Base-by-base conservation (phyloP, 2,797 vertebrate species). In the Erpetoichthys calabaricus region DNA sequence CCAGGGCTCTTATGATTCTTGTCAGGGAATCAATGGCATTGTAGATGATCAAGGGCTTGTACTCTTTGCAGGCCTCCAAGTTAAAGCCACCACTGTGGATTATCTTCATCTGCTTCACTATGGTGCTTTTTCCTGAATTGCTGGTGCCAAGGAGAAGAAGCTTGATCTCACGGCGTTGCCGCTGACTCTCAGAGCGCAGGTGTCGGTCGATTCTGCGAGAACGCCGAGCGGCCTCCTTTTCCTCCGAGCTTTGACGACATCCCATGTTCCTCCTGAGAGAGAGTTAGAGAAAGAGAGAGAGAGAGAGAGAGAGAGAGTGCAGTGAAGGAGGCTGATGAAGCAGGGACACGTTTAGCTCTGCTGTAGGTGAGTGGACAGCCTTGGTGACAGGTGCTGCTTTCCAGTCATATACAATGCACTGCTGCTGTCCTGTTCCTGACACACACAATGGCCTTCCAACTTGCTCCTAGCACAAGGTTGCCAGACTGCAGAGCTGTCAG, bases 41-140 rank as follows among this genome's bases (percentile, higher is more conserved):
- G 77, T 99, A 97, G 71, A 99, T 84, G 66, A 99, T 98, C 56
- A 99, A 87, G 4, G 96, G 94, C 81, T 92, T 92, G 80, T 98
- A 99, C 75, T 99, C 96, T 79, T 92, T 94, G 80, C 96, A 99
- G 51, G 96, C 96, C 56, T 99, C 96, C 64, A 99, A 75, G 72
- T 99, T 99, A 73, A 98, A 98, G 61, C 96, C 96, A 0, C 96
- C 96, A 0, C 96, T 99, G 73, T 99, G 96, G 67, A 98, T 98
- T 67, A 99, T 99, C 78, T 99, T 99, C 96, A 99, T 99, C 79
- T 99, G 96, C 71, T 99, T 99, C 62, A 99, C 96, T 0, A 99
- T 96, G 68, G 96, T 99, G 66, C 96, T 99, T 76, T 99, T 99
- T 67, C 96, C 96, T 0, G 96, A 99, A 79, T 99, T 99, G 81